phyloP scores from a whole-genome alignment of 2,888 invertebrate genomes.

The Geophilus truncorum region DNA sequence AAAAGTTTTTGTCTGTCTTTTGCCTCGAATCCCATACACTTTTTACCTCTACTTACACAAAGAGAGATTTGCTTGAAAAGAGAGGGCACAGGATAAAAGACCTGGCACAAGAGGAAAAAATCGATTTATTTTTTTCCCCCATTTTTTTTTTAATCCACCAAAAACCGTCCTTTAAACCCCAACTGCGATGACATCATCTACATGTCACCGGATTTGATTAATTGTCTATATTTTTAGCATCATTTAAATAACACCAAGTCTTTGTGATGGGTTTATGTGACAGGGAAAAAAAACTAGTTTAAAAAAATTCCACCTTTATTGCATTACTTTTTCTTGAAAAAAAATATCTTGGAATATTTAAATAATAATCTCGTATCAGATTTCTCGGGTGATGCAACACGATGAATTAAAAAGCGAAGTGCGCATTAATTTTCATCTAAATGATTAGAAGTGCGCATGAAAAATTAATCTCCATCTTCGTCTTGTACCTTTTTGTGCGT shows the following conservation, averaged over 20 bases:
- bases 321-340: background rate
- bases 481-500: background rate
- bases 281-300: background rate
- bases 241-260: background rate
- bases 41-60: background rate
- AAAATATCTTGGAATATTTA: background rate
- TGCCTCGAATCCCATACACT: background rate
- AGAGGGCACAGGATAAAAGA: background rate
- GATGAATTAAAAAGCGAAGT: background rate
- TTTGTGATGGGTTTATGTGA: background rate
- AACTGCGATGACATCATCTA: background rate
- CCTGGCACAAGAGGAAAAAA: background rate
- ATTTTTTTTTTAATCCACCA: background rate
- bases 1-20: background rate
- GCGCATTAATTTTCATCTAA: background rate
- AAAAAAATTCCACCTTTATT: background rate
- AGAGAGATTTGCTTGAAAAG: background rate
- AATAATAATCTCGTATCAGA: background rate
- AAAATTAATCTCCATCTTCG: background rate
- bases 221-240: constrained; percentile 12
- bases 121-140: background rate
- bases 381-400: background rate
- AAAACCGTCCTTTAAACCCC: background rate
- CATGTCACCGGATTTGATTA: background rate
- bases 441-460: background rate